A percentile compares a stretch with the other conserved stretches of the same genome.
Evolutionary conservation across 2,797 vertebrate genomes (phyloP).

Genomic region (Typhlichthys subterraneus): DNA sequence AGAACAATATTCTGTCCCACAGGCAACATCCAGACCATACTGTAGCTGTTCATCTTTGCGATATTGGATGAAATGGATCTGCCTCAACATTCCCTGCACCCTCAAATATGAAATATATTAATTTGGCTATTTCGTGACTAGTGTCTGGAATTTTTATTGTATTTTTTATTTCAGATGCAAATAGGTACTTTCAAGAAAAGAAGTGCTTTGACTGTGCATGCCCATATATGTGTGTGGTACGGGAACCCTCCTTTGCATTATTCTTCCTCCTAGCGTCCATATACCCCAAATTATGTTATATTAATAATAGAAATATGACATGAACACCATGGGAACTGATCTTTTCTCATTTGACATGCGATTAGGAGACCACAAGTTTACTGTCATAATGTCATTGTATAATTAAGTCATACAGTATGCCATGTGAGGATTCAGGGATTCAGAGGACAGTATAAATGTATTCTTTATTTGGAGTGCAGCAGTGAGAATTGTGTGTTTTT

Average conservation of each 20-base stretch:
- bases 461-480: constrained; percentile 42
- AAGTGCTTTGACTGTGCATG: no score
- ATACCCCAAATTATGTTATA: no score
- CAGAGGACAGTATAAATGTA: constrained; percentile 40
- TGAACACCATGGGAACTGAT: constrained; percentile 33
- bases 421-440: constrained; percentile 37
- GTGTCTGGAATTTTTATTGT: no score
- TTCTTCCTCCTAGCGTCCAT: no score
- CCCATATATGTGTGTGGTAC: no score
- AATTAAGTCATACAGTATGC: constrained; percentile 5
- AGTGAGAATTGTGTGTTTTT: constrained; percentile 38
- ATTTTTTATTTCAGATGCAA: neutral
- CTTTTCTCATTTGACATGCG: constrained; percentile 8
- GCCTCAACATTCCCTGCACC: constrained; percentile 25
- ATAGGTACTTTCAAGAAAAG: neutral
- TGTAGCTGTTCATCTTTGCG: constrained; percentile 66
- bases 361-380: constrained; percentile 2
- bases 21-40: constrained; percentile 47
- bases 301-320: no score
- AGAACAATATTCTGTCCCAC: constrained; percentile 50
- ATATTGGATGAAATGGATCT: constrained; percentile 52
- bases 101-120: neutral
- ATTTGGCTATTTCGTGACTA: neutral
- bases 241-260: no score
- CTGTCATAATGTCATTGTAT: neutral